Evolutionary conservation across 2,113 vertebrate genomes (phyloP).

Genomic region (Benthochromis sp.): DNA sequence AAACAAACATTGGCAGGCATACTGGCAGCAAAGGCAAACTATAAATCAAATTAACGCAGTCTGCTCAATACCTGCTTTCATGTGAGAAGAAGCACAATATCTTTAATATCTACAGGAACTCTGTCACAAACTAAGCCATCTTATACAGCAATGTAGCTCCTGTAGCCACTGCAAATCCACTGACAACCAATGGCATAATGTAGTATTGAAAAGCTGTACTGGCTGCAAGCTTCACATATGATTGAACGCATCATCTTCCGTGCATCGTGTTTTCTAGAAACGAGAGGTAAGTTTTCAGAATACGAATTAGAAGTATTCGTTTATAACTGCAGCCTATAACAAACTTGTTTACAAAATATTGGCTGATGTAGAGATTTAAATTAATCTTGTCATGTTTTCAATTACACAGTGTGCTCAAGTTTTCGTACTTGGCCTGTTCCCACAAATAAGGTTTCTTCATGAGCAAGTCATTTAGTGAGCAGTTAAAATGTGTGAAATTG

Average conservation of each 20-base stretch:
- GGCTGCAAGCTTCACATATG: not conserved
- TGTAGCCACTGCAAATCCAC: not conserved
- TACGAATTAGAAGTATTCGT: not conserved
- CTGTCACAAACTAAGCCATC: not conserved
- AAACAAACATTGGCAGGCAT: not conserved
- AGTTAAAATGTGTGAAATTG: slow-evolving; percentile 65
- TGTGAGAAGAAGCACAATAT: not conserved
- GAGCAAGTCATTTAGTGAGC: slow-evolving; percentile 39
- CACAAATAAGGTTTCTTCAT: slow-evolving; percentile 49
- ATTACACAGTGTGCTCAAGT: slow-evolving; percentile 30
- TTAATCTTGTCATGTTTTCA: slow-evolving; percentile 45
- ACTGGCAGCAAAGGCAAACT: not conserved
- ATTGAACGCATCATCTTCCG: not conserved
- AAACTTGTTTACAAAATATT: slow-evolving; percentile 38
- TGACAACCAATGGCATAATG: not conserved
- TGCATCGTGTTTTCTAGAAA: not conserved
- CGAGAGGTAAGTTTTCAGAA: not conserved
- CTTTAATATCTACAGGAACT: not conserved
- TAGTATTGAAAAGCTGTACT: not conserved
- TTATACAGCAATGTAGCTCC: not conserved
- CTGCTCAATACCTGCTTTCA: not conserved
- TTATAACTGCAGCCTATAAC: not conserved
- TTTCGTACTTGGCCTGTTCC: slow-evolving; percentile 25
- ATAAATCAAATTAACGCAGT: not conserved
- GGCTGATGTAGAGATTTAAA: slow-evolving; percentile 27